A percentile compares a stretch with the other conserved stretches of the same genome.
These are phyloP conservation scores for Panorpa germanica DNA, from an alignment of 2,888 invertebrate genomes.

Conservation along the genomic window DNA sequence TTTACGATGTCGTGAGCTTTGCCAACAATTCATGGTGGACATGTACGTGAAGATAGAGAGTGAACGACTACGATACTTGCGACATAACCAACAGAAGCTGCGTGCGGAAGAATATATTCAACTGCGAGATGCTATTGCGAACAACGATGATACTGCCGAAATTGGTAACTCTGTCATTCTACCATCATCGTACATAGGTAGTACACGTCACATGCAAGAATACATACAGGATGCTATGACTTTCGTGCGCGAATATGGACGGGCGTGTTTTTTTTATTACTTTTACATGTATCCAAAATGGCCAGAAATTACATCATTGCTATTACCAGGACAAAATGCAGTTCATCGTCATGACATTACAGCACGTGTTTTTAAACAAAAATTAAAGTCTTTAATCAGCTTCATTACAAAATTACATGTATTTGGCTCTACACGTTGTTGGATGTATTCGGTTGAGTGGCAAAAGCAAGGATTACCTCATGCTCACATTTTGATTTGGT, in stretches of 20 bases:
- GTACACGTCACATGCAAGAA: too few species aligned
- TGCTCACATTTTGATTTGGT: too few species aligned
- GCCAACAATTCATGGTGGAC: slow-evolving; percentile 19
- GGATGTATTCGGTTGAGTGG: too few species aligned
- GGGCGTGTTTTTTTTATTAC: too few species aligned
- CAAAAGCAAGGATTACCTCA: too few species aligned
- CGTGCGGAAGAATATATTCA: slow-evolving; percentile 17
- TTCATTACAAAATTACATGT: slow-evolving; percentile 2
- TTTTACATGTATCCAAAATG: too few species aligned
- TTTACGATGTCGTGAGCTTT: slow-evolving; percentile 15
- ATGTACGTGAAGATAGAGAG: slow-evolving; percentile 19
- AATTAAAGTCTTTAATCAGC: not conserved
- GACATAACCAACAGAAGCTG: slow-evolving; percentile 17
- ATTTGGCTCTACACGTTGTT: too few species aligned
- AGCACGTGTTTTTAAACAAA: slow-evolving; percentile 8
- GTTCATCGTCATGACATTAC: slow-evolving; percentile 5
- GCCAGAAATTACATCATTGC: slow-evolving; percentile 3
- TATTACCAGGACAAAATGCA: slow-evolving; percentile 4
- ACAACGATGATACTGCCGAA: slow-evolving; percentile 14
- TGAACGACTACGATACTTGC: slow-evolving; percentile 17
- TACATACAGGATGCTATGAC: too few species aligned
- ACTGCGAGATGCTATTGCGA: slow-evolving; percentile 17
- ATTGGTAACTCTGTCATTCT: slow-evolving; percentile 10
- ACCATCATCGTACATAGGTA: too few species aligned
- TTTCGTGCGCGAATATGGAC: too few species aligned